A percentile compares a stretch with the other conserved stretches of the same genome.
Conservation (phyloP, 2,113 vertebrate species). For the Xerus inauris region DNA sequence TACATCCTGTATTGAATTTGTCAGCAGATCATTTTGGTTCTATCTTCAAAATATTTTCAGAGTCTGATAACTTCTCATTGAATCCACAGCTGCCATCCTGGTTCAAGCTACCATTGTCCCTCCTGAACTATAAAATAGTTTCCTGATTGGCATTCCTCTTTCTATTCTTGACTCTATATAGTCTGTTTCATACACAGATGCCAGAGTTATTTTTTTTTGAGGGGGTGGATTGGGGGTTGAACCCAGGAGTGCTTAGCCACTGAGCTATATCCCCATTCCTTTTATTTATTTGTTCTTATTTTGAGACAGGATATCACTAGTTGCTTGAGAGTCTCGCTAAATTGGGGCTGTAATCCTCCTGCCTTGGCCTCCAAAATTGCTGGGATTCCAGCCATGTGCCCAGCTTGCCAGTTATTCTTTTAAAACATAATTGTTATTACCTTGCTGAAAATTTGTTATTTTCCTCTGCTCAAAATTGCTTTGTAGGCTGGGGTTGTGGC, state of each 20-base stretch:
- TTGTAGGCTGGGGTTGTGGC: too few relatives aligned
- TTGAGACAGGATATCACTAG: too few relatives aligned
- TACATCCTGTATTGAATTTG: not conserved
- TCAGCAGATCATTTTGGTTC: constrained; percentile 1
- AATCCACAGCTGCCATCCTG: not conserved
- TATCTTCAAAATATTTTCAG: constrained; percentile 25
- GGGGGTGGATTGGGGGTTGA: too few relatives aligned
- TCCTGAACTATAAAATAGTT: constrained; percentile 10
- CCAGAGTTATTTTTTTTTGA: not conserved
- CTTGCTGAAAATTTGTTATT: not conserved
- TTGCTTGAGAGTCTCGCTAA: too few relatives aligned
- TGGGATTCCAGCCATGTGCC: too few relatives aligned
- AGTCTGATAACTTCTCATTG: not conserved
- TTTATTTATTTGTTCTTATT: too few relatives aligned
- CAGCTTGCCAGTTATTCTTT: not conserved
- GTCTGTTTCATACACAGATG: not conserved
- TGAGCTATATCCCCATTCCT: too few relatives aligned
- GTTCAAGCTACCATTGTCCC: not conserved
- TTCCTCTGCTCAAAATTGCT: not conserved
- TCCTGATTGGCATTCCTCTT: not conserved
- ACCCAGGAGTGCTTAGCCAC: too few relatives aligned
- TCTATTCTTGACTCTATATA: not conserved
- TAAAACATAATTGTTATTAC: not conserved
- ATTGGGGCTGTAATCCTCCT: too few relatives aligned
- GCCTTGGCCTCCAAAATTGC: too few relatives aligned